Percentiles rank a stretch among this genome's conserved stretches.
phyloP scores from a whole-genome alignment of 2,113 vertebrate genomes.

The Hemicordylus capensis region DNA sequence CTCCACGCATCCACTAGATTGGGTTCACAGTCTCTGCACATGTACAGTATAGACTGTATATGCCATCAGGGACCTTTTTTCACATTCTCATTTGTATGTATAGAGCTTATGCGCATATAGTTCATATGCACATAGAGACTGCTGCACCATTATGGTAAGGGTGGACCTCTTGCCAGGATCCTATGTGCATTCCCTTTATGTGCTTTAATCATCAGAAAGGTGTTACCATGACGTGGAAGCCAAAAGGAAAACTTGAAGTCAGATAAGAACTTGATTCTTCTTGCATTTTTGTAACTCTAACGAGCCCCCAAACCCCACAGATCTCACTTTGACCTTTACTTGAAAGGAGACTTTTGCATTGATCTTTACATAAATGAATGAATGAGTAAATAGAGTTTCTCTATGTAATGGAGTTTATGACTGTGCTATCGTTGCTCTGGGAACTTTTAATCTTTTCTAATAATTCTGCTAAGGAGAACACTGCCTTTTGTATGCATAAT shows the following conservation, averaged over 20 bases:
- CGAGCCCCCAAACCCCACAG: neutral
- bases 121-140: neutral
- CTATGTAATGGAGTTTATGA: neutral
- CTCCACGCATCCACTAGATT: no score
- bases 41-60: neutral
- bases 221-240: neutral
- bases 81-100: no score
- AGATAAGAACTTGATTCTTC: neutral
- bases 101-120: neutral
- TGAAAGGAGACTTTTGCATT: slow-evolving; percentile 16
- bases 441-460: slow-evolving; percentile 3
- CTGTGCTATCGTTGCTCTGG: slow-evolving; percentile 19
- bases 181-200: neutral
- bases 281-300: neutral
- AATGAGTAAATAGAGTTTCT: slow-evolving; percentile 15
- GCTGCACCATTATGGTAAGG: no score
- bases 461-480: neutral
- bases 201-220: neutral
- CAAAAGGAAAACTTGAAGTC: neutral
- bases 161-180: no score
- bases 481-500: neutral
- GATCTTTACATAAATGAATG: slow-evolving; percentile 9
- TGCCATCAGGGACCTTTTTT: neutral
- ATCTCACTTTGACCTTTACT: slow-evolving; percentile 7
- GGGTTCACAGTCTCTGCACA: no score